Base-by-base conservation (phyloP, 2,888 invertebrate genomes). In the Stratiomys singularior region DNA sequence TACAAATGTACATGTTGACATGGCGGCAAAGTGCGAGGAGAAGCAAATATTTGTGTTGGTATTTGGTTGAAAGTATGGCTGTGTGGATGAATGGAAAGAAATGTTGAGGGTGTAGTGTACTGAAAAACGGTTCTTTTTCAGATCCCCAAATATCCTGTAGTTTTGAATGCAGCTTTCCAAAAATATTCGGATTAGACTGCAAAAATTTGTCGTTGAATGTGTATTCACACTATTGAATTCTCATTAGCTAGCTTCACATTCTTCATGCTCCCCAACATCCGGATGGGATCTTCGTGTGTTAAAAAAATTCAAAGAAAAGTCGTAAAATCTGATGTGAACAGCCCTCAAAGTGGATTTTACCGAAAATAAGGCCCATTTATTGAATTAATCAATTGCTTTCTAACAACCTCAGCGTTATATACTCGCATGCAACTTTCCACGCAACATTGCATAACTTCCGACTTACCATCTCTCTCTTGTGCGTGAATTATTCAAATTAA, bases 1-100 rank as follows among this genome's bases (percentile, higher is more conserved):
- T 58, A 2, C 47, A 74, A 74, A 74, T 60, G 60, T 60, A 60
- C 44, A 74, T 74, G 60, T 52, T 74, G 74, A 60, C 74, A 60
- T 37, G 60, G 5, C 18, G 18, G 18, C 13, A 18, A 67, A 67
- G 37, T 25, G 27, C 47, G 47, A 47, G 25, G 46, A 23, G 25
- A 46, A 46, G 47, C 25, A 69, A 69, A 69, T 69, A 69, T 69
- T 69, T 69, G 69, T 69, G 69, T 69, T 69, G 69, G 69, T 69
- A 69, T 69, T 47, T 47, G 69, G 21, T 3, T 5, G 37, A n/a
- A 47, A 69, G 47, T 25, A 30, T 18, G n/a, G 66, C 27, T 37
- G 37, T 18, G 4, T 18, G 52, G 37, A 37, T 37, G 37, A 5
- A 9, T 9, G 9, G 37, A 37, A 37, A 9, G 15, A 52, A 37